Evolutionary conservation across 2,113 vertebrate species (phyloP), one percentile per base, ranked within the genome.

Genomic region (Hemiprocne comata): DNA sequence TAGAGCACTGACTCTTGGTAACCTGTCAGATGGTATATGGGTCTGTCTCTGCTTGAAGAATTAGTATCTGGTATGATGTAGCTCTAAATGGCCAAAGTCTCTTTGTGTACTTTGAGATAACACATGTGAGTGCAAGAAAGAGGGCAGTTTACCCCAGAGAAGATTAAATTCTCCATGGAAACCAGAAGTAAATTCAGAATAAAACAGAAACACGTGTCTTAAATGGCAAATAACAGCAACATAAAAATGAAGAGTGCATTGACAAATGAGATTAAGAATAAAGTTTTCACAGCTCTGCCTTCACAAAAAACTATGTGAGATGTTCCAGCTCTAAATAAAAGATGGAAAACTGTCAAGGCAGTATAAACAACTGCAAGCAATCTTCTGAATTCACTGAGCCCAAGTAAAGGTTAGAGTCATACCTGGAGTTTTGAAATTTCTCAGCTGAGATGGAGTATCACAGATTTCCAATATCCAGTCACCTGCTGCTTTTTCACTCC

Each of bases 401-500:
- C 40, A 66, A 55, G 76, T 7, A 90, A 87, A 70, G 18, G 9
- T 48, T 73, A 64, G 26, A 72, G 51, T 73, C 89, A 73, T 97
- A 99, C 99, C 99, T 97, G 99, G 99, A 81, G 99, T 99, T 97
- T 99, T 99, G 97, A 99, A 99, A 97, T 99, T 99, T 88, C 99
- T 98, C 74, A 99, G 97, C 46, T 99, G 99, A 88, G 99, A 99
- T 26, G 99, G 99, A 16, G 98, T 99, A 95, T 99, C 99, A 70
- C 99, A 99, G 96, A 99, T 99, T 98, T 99, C 99, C 83, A 99
- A 98, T 92, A 99, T 97, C 99, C 99, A 99, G 95, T 99, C 99
- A 80, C 99, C 99, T 31, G 98, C 98, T 33, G 99, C 99, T 97
- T 99, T 99, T 97, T 99, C 99, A 86, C 99, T 99, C 99, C 99